Percentiles rank a stretch among this genome's conserved stretches.
Evolutionary conservation across 2,888 invertebrate species (phyloP).

Genomic region (Onthophagus sagittarius): DNA sequence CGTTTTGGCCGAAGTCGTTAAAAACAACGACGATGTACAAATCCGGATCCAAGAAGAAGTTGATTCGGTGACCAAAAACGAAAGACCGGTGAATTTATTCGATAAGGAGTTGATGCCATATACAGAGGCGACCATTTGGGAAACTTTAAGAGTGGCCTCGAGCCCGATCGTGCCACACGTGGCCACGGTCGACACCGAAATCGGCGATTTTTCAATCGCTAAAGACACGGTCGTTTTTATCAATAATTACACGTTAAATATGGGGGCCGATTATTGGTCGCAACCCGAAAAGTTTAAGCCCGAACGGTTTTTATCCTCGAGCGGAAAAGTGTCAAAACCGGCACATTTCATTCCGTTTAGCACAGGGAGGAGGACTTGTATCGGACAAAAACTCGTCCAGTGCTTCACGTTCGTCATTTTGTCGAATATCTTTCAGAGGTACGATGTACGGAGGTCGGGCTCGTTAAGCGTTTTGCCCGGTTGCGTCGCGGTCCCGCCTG

Average conservation of each 20-base stretch:
- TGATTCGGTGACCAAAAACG: conserved; percentile 55
- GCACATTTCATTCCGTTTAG: conserved; percentile 81
- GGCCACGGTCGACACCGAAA: conserved; percentile 69
- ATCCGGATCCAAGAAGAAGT: conserved; percentile 66
- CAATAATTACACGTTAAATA: conserved; percentile 79
- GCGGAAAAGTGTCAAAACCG: conserved; percentile 53
- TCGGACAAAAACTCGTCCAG: conserved; percentile 76
- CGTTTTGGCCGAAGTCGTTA: conserved; percentile 64
- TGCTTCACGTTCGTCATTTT: conserved; percentile 72
- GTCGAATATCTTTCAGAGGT: conserved; percentile 68
- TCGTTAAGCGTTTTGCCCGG: conserved; percentile 59
- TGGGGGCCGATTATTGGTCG: conserved; percentile 69
- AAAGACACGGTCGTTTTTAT: conserved; percentile 79
- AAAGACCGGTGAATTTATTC: conserved; percentile 58
- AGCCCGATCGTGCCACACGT: conserved; percentile 91
- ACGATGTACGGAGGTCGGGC: conserved; percentile 59
- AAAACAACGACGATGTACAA: conserved; percentile 60
- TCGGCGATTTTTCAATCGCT: conserved; percentile 68
- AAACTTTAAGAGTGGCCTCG: conserved; percentile 73
- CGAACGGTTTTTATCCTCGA: conserved; percentile 64
- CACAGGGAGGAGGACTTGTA: conserved; percentile 81
- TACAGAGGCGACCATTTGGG: conserved; percentile 77
- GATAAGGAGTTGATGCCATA: conserved; percentile 70
- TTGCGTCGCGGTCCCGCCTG: conserved; percentile 71
- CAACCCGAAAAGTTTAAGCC: conserved; percentile 71